Evolutionary conservation across 2,113 vertebrate species (phyloP).

Genomic region (Carassius carassius): DNA sequence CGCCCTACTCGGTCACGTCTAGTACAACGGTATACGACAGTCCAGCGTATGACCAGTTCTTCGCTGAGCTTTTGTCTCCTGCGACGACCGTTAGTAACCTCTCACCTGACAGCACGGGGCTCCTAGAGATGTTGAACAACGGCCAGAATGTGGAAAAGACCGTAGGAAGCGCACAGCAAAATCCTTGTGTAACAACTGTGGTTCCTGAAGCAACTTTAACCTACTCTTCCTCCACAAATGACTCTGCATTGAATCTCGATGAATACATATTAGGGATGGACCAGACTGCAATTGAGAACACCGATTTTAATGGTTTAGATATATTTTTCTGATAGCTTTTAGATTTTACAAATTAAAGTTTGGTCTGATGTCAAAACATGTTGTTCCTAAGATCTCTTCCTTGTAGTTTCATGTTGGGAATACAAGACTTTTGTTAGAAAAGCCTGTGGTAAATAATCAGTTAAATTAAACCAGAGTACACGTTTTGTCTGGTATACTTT

Average conservation of each 20-base stretch:
- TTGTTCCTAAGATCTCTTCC: neutral
- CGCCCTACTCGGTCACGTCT: slow-evolving; percentile 67
- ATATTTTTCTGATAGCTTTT: slow-evolving; percentile 77
- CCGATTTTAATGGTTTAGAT: slow-evolving; percentile 81
- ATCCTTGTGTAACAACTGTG: slow-evolving; percentile 49
- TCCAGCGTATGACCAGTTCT: slow-evolving; percentile 75
- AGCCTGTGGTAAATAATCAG: neutral
- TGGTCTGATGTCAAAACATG: neutral
- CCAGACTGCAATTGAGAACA: slow-evolving; percentile 71
- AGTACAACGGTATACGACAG: slow-evolving; percentile 61
- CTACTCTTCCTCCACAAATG: slow-evolving; percentile 61
- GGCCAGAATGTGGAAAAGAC: slow-evolving; percentile 51
- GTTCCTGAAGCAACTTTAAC: slow-evolving; percentile 22
- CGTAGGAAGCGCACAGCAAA: neutral
- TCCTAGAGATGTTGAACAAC: slow-evolving; percentile 78
- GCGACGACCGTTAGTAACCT: slow-evolving; percentile 67
- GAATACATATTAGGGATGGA: slow-evolving; percentile 78
- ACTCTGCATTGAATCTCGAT: slow-evolving; percentile 76
- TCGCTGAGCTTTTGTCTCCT: slow-evolving; percentile 85
- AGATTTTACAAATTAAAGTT: neutral
- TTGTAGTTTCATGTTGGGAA: slow-evolving; percentile 1
- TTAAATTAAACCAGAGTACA: neutral
- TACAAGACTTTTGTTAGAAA: neutral
- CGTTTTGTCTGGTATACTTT: neutral
- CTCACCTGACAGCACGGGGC: slow-evolving; percentile 76